A percentile compares a stretch with the other conserved stretches of the same genome.
Evolutionary conservation across 2,797 vertebrate species (phyloP).

Genomic region (Euphonia xanthogaster): DNA sequence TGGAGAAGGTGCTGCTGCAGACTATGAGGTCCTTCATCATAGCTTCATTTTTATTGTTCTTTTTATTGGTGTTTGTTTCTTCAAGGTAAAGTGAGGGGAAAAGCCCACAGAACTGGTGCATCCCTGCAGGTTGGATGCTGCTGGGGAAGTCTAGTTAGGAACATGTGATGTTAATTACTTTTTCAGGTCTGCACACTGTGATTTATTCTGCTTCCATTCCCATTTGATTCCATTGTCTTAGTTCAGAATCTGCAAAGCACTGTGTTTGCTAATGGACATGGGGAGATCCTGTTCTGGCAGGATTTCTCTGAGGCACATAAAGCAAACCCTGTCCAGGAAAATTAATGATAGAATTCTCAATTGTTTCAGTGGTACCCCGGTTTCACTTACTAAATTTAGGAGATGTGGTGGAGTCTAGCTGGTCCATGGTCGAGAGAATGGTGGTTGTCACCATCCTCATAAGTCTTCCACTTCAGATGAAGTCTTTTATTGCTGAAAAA

Average conservation of each 20-base stretch:
- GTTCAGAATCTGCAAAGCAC: neutral
- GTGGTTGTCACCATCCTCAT: neutral
- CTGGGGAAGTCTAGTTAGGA: neutral
- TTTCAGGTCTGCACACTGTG: neutral
- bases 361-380: neutral
- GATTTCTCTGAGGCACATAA: neutral
- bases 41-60: neutral
- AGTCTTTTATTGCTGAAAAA: neutral
- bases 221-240: neutral
- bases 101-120: neutral
- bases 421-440: neutral
- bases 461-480: neutral
- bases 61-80: neutral
- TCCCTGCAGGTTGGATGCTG: neutral
- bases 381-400: neutral
- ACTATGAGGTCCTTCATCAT: neutral
- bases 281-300: neutral
- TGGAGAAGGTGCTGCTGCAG: neutral
- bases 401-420: neutral
- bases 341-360: neutral
- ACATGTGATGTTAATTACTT: neutral
- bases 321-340: neutral
- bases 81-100: neutral
- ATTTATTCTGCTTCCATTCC: conserved; percentile 9
- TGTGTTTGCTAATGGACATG: neutral